Evolutionary conservation across 2,113 vertebrate genomes (phyloP).

Genomic region (Chrysemys picta): DNA sequence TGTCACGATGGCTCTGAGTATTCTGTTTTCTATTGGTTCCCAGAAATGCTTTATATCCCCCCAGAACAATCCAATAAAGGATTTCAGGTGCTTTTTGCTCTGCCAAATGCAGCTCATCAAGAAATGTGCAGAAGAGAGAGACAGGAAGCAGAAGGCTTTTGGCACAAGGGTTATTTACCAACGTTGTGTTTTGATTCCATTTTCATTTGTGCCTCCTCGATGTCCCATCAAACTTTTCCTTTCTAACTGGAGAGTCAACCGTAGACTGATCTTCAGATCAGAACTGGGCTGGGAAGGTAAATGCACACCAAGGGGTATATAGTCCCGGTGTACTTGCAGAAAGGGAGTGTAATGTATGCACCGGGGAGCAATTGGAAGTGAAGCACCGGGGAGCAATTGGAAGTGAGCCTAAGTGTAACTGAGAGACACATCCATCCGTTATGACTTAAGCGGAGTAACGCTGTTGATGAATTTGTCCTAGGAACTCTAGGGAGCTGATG

Average conservation of each 20-base stretch:
- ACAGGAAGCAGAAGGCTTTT: slow-evolving; percentile 51
- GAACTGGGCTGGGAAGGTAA: not conserved
- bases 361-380: not conserved
- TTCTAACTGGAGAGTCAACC: not conserved
- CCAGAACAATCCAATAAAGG: slow-evolving; percentile 62
- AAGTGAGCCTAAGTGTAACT: not conserved
- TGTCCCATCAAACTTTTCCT: not conserved
- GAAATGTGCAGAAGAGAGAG: slow-evolving; percentile 33
- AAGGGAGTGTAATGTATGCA: not conserved
- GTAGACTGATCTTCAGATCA: not conserved
- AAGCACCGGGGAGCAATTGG: not conserved
- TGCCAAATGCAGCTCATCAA: slow-evolving; percentile 65
- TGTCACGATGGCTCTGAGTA: slow-evolving; percentile 66
- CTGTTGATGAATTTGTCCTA: not conserved
- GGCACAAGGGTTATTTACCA: slow-evolving; percentile 38
- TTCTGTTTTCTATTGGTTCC: slow-evolving; percentile 58
- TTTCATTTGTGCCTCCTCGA: not conserved
- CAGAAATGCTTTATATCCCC: slow-evolving; percentile 60
- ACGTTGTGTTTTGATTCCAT: not conserved
- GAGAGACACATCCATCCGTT: not conserved
- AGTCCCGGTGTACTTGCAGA: not conserved
- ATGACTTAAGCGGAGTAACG: not conserved
- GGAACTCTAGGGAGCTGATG: not conserved
- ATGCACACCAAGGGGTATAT: not conserved
- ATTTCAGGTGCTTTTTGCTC: slow-evolving; percentile 66